Percentiles rank a stretch among this genome's conserved stretches.
These are phyloP conservation scores for Dynastes tityus DNA, from an alignment of 2,888 invertebrate species.

Conservation along the genomic window DNA sequence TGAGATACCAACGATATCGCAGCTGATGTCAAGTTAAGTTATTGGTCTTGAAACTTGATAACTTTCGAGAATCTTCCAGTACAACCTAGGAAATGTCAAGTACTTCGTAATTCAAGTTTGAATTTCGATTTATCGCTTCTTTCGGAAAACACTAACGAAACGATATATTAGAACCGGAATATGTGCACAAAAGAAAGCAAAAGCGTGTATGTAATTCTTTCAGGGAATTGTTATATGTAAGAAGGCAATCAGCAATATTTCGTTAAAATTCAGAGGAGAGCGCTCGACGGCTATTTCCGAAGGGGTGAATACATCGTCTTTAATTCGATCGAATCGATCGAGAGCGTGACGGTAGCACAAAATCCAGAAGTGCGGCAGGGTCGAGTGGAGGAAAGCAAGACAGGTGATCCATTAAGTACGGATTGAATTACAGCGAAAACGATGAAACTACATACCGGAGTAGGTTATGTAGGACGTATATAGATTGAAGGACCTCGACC, in stretches of 20 bases:
- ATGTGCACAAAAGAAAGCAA: no score
- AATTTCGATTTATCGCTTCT: no score
- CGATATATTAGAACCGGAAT: no score
- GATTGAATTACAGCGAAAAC: conserved; percentile 32
- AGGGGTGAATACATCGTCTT: conserved; percentile 26
- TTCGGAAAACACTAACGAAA: no score
- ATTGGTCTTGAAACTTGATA: no score
- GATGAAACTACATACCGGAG: conserved; percentile 11
- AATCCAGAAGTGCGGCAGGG: background rate
- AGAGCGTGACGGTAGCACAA: conserved; percentile 1
- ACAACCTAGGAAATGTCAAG: no score
- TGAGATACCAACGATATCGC: no score
- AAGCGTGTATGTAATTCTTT: no score
- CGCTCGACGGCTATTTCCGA: background rate
- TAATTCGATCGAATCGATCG: conserved; percentile 40
- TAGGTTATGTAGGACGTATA: conserved; percentile 3
- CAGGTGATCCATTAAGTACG: conserved; percentile 33
- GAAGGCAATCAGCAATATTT: conserved; percentile 3
- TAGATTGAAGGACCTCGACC: background rate
- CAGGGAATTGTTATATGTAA: no score
- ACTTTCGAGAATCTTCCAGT: no score
- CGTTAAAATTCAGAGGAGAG: conserved; percentile 18
- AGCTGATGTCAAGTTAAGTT: no score
- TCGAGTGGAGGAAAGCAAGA: background rate
- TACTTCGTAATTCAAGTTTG: no score